These are phyloP conservation scores for Brenthis daphne DNA, from an alignment of 2,888 invertebrate genomes.

Conservation along the genomic window DNA sequence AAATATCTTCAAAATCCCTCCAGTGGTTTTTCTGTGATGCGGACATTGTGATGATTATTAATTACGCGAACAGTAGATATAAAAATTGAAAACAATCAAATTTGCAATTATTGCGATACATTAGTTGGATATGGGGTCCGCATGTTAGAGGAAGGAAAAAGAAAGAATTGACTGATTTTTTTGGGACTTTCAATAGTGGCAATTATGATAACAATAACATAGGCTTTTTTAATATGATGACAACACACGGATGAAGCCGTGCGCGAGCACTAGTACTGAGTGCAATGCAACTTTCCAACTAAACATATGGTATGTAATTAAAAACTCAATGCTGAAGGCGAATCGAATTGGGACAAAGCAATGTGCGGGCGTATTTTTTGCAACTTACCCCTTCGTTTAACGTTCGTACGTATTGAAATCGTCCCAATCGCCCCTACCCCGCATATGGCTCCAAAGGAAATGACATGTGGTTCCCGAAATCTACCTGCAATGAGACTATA, in stretches of 20 bases:
- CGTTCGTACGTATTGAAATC: slow-evolving; percentile 50
- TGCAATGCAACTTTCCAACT: slow-evolving; percentile 9
- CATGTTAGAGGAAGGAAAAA: too few relatives aligned
- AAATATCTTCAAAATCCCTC: too few relatives aligned
- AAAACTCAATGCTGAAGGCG: slow-evolving; percentile 16
- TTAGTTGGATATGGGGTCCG: too few relatives aligned
- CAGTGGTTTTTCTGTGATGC: too few relatives aligned
- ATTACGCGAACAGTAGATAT: too few relatives aligned
- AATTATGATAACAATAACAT: too few relatives aligned
- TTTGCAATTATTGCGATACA: too few relatives aligned
- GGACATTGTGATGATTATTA: too few relatives aligned
- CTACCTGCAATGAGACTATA: slow-evolving; percentile 47
- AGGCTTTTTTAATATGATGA: too few relatives aligned
- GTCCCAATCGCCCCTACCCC: slow-evolving; percentile 50
- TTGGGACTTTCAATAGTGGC: too few relatives aligned
- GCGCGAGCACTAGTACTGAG: not conserved
- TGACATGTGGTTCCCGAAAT: slow-evolving; percentile 80
- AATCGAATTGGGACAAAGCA: slow-evolving; percentile 37
- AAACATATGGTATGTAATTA: slow-evolving; percentile 19
- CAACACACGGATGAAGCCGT: not conserved
- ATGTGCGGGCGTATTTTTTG: slow-evolving; percentile 44
- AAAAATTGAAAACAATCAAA: too few relatives aligned
- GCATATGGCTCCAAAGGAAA: slow-evolving; percentile 73
- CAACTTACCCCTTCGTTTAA: slow-evolving; percentile 50
- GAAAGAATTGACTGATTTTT: too few relatives aligned